Evolutionary conservation across 2,888 invertebrate genomes (phyloP).

Genomic region (Drosophila helvetica): DNA sequence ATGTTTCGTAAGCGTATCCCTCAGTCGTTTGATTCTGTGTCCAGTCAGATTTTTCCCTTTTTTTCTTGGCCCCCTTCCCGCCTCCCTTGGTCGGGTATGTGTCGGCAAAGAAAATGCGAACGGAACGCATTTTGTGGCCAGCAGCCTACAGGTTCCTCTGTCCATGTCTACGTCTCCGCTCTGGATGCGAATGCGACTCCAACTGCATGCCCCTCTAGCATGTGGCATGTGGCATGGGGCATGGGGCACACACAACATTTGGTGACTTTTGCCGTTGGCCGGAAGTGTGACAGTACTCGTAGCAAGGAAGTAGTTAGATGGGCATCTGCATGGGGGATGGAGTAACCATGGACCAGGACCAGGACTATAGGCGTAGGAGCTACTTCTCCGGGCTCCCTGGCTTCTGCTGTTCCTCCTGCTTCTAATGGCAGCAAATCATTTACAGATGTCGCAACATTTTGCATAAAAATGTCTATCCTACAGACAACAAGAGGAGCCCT

Average conservation of each 20-base stretch:
- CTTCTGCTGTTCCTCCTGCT: conserved; percentile 16
- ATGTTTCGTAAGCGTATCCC: no score
- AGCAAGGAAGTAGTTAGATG: conserved; percentile 52
- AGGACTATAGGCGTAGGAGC: not conserved
- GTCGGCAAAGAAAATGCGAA: conserved; percentile 52
- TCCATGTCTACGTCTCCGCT: conserved; percentile 7
- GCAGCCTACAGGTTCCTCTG: conserved; percentile 23
- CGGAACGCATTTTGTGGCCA: conserved; percentile 64
- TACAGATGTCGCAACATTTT: conserved; percentile 76
- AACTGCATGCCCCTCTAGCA: conserved; percentile 2
- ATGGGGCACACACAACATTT: conserved; percentile 33
- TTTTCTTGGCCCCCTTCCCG: no score
- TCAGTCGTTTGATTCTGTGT: no score
- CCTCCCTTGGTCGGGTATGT: no score
- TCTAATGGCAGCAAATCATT: conserved; percentile 77
- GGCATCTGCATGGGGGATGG: not conserved
- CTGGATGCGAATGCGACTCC: conserved; percentile 2
- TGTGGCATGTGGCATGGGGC: not conserved
- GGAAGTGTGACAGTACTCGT: conserved; percentile 54
- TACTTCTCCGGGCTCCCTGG: conserved; percentile 4
- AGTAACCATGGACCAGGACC: not conserved
- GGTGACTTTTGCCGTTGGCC: conserved; percentile 54
- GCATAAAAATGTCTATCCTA: conserved; percentile 67
- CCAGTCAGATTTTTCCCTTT: no score
- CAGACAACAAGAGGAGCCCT: conserved; percentile 33